Evolutionary conservation across 2,888 invertebrate species (phyloP).

Genomic region (Patella ulyssiponensis): DNA sequence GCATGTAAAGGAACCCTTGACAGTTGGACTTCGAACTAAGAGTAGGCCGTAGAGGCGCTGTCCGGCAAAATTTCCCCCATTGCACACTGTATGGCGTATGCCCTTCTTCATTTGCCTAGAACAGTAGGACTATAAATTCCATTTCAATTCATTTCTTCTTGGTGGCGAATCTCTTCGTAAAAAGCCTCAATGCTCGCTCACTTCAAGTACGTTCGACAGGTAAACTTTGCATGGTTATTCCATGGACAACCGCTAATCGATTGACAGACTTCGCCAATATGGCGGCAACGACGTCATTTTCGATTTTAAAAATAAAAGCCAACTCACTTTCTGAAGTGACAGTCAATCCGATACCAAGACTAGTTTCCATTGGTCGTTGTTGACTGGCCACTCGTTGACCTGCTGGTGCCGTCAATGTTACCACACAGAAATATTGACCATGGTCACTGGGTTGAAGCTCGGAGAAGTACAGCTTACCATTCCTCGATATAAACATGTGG

Average conservation of each 20-base stretch:
- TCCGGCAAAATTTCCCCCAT: too few species aligned
- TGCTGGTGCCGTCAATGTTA: slow-evolving; percentile 44
- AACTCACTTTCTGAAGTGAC: slow-evolving; percentile 48
- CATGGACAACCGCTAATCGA: too few species aligned
- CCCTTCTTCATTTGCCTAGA: too few species aligned
- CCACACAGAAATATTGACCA: slow-evolving; percentile 54
- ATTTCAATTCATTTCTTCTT: background rate
- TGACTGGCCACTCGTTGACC: slow-evolving; percentile 41
- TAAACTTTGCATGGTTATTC: too few species aligned
- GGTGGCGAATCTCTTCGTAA: background rate
- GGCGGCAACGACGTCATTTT: too few species aligned
- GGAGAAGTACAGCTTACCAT: slow-evolving; percentile 95
- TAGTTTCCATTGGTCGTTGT: slow-evolving; percentile 49
- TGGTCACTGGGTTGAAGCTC: slow-evolving; percentile 85
- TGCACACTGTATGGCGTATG: too few species aligned
- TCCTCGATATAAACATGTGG: slow-evolving; percentile 89
- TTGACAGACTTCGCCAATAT: too few species aligned
- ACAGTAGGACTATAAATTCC: too few species aligned
- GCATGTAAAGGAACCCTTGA: background rate
- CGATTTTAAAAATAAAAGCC: background rate
- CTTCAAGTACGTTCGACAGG: too few species aligned
- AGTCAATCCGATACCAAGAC: slow-evolving; percentile 47
- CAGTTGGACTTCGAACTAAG: background rate
- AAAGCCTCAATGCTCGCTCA: too few species aligned
- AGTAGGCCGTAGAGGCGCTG: too few species aligned